Evolutionary conservation across 2,888 invertebrate genomes (phyloP), one percentile per base, ranked within the genome.

Genomic region (Mythimna loreyi): DNA sequence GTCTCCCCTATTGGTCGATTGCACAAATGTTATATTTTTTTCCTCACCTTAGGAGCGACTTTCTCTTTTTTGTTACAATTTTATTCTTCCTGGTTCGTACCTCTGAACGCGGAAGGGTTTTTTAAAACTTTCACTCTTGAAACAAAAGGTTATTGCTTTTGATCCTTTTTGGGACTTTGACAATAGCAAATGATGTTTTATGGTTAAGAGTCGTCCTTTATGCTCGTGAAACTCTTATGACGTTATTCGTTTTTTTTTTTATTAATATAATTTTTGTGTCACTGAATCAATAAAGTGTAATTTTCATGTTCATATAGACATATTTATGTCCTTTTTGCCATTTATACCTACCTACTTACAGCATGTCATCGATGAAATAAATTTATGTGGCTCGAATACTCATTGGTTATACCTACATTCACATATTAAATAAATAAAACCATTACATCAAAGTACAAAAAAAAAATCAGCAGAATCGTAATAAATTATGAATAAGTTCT

Each of bases 11-110:
- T 95, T 96, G 95, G 95, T 87, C 89, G 78, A 81, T 89, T 87
- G 81, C 70, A 86, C 87, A 91, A 91, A 87, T 87, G 90, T 74
- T 86, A 84, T 72, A 78, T 86, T 90, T 91, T 90, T 89, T 83
- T 55, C 86, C 84, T 4, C 89, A 92, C 91, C 92, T 91, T 86
- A 85, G 77, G 81, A 82, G 79, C 78, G 87, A 95, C 95, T 95
- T 95, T 95, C 95, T 95, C 94, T 90, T 94, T 95, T 95, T 94
- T 95, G 94, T 94, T 95, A 90, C 92, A 94, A 89, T 94, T 94
- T 81, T 80, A 89, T 88, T 92, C 91, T 94, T 93, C 92, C 93
- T 93, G 91, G 90, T 90, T 81, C 77, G 78, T 89, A 93, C 92
- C 90, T 92, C 87, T 80, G 91, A 72, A 93, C 84, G 88, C 92